phyloP scores from a whole-genome alignment of 2,888 invertebrate species.

The Sympetrum striolatum region DNA sequence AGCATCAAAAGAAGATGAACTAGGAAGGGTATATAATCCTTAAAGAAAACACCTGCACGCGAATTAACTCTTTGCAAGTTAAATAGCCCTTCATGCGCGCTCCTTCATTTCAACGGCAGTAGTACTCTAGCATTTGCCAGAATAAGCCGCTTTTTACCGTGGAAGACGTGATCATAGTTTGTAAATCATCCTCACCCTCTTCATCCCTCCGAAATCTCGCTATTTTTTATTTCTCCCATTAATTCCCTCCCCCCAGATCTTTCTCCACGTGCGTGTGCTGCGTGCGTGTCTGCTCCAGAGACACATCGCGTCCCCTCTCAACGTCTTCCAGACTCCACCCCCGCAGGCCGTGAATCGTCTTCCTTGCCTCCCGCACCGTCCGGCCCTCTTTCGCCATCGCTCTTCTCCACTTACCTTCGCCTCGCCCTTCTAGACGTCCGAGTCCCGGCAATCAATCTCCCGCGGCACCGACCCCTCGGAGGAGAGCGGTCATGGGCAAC shows the following conservation, averaged over 20 bases:
- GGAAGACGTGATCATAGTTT: no score
- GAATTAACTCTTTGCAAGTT: no score
- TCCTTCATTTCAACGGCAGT: no score
- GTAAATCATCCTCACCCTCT: no score
- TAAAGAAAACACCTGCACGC: no score
- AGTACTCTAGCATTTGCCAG: no score
- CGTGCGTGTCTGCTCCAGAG: not conserved
- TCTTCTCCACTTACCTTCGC: conserved; percentile 3
- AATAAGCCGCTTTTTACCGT: no score
- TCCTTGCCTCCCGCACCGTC: not conserved
- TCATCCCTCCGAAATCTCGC: no score
- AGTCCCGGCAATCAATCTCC: conserved; percentile 29
- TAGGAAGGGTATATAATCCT: no score
- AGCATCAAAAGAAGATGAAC: no score
- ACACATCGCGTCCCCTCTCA: not conserved
- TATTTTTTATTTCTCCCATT: no score
- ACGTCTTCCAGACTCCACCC: not conserved
- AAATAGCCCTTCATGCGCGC: no score
- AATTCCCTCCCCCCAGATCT: not conserved
- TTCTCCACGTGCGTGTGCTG: not conserved
- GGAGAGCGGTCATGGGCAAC: conserved; percentile 33
- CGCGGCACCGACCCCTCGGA: not conserved
- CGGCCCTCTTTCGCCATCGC: not conserved
- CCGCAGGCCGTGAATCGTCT: not conserved
- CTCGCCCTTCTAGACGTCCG: conserved; percentile 16